Evolutionary conservation across 2,888 invertebrate genomes (phyloP), one percentile per base, ranked within the genome.

Genomic region (Diploptera punctata): DNA sequence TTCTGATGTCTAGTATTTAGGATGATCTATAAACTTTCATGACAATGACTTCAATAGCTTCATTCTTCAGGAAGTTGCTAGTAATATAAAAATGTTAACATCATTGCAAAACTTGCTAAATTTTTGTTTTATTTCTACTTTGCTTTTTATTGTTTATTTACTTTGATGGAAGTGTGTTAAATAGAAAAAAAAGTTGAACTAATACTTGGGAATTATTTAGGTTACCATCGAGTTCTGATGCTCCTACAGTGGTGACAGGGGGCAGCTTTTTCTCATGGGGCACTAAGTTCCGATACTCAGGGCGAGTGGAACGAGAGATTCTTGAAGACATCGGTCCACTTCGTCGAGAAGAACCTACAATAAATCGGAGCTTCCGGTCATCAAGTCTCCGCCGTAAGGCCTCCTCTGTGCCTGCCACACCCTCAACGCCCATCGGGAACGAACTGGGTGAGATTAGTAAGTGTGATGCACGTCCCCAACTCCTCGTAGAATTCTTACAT

Each of bases 191-290:
- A n/a, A n/a, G n/a, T n/a, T n/a, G n/a, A n/a, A n/a, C n/a, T n/a
- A n/a, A n/a, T n/a, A n/a, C n/a, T n/a, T n/a, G n/a, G n/a, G n/a
- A n/a, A n/a, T n/a, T n/a, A n/a, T 81, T 13, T 84, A 96, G 96
- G 75, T 88, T 96, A 81, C 91, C 93, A 73, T 93, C 93, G 75
- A 94, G 95, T 76, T 91, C 93, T 74, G 94, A 95, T 82, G 94
- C 94, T 65, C 92, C 95, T 70, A 93, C 94, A 76, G 81, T 86
- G 31, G 92, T 95, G 76, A 93, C 94, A 19, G 95, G 97, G 68
- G 96, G 96, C 65, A 94, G 95, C 62, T 89, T 97, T 79, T 97
- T 97, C 85, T 95, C 95, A 26, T 93, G 95, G 91, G 96, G 97
- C 72, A 95, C 96, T 33, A 96, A 96, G 85, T 97, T 97, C 83